A percentile compares a stretch with the other conserved stretches of the same genome.
Evolutionary conservation across 1,140 invertebrate genomes (phyloP).

Genomic region (Trichonephila clavipes): DNA sequence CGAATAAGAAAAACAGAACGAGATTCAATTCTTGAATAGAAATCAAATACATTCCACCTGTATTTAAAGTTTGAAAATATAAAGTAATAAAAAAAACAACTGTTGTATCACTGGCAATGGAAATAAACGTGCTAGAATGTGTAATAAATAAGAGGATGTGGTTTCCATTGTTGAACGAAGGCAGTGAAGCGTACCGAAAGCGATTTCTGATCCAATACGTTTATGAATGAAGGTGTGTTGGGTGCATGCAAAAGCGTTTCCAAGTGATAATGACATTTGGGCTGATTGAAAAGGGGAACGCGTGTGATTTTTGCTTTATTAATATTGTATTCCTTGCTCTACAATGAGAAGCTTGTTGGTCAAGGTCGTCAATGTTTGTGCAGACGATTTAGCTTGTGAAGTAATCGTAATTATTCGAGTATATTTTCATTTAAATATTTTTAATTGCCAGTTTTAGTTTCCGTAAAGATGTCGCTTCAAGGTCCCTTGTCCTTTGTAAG

Average conservation of each 20-base stretch:
- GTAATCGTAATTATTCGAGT: no score
- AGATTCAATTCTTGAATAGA: no score
- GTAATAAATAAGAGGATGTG: conserved; percentile 17
- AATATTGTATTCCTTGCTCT: background rate
- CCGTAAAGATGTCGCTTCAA: no score
- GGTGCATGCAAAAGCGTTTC: background rate
- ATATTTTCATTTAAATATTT: no score
- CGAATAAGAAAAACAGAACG: no score
- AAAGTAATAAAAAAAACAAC: background rate
- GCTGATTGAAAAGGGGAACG: background rate
- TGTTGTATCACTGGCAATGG: background rate
- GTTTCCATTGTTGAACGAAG: background rate
- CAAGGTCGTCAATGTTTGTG: background rate
- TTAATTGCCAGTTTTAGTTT: no score
- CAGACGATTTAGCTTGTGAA: no score
- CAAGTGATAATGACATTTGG: conserved; percentile 13
- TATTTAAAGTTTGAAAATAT: no score
- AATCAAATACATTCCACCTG: no score
- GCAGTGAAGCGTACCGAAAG: background rate
- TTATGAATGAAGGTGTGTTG: conserved; percentile 15
- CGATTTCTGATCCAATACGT: background rate
- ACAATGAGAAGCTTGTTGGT: background rate
- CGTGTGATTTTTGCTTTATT: background rate
- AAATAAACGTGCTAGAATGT: background rate
- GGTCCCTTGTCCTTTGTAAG: no score